These are phyloP conservation scores for Teleogryllus occipitalis DNA, from an alignment of 1,140 invertebrate species.

Conservation along the genomic window DNA sequence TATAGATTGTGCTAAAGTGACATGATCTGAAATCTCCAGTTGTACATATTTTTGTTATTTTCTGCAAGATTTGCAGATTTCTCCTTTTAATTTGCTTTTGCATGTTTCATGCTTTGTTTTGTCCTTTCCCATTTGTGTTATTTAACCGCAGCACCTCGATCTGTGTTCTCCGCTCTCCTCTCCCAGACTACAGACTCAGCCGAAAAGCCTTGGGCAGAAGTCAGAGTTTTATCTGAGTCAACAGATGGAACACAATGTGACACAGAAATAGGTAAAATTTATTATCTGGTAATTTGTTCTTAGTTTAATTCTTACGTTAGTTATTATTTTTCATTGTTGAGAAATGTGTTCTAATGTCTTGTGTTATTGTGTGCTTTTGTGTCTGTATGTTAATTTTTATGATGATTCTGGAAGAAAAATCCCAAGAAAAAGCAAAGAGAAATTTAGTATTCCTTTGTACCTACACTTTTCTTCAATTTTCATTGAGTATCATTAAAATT, in stretches of 20 bases:
- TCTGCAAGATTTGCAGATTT: background rate
- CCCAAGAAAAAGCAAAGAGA: no score
- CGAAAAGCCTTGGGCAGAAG: background rate
- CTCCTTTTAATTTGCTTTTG: background rate
- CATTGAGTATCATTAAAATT: no score
- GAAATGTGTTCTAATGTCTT: no score
- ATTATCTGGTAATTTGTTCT: no score
- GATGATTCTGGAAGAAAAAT: no score
- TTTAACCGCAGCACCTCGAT: background rate
- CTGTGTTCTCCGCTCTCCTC: background rate
- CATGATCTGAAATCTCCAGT: background rate
- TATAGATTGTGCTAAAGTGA: background rate
- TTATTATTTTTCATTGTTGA: no score
- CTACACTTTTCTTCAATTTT: no score
- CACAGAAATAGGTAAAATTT: background rate
- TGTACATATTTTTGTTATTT: background rate
- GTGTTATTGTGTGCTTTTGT: no score
- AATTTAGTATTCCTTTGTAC: no score
- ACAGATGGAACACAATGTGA: background rate
- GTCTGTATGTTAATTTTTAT: no score
- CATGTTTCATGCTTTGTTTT: background rate
- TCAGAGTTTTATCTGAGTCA: background rate
- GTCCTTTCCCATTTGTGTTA: background rate
- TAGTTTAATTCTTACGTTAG: no score
- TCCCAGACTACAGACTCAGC: background rate